Percentiles rank a stretch among this genome's conserved stretches.
Conservation (phyloP, 2,888 invertebrate genomes). For the Incurvaria masculella region DNA sequence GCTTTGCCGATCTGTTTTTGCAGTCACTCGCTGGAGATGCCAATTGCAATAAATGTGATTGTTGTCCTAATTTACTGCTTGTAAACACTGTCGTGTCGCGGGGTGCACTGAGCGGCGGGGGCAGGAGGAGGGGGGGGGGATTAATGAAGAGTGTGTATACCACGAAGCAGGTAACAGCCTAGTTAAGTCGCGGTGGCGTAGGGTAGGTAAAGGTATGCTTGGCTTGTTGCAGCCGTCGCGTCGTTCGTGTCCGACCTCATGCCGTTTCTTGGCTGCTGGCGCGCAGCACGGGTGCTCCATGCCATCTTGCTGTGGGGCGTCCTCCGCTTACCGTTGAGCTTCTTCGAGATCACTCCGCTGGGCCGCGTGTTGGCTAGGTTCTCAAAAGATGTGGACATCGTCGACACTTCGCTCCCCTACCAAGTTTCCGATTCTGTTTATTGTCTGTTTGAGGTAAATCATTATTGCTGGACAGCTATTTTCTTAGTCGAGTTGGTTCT, state of each 20-base stretch:
- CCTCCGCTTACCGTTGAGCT: slow-evolving; percentile 65
- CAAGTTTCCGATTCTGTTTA: slow-evolving; percentile 64
- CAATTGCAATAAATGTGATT: too few species aligned
- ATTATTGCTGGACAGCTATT: slow-evolving; percentile 1
- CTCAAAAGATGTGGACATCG: slow-evolving; percentile 71
- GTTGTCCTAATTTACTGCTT: too few species aligned
- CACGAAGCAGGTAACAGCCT: too few species aligned
- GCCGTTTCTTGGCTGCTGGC: slow-evolving; percentile 66
- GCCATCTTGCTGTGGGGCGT: slow-evolving; percentile 57
- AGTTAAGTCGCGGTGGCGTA: too few species aligned
- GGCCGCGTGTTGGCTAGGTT: slow-evolving; percentile 73
- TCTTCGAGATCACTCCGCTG: slow-evolving; percentile 76
- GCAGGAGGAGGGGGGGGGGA: too few species aligned
- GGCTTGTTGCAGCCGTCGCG: slow-evolving; percentile 64
- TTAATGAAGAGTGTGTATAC: too few species aligned
- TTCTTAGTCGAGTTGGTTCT: too few species aligned
- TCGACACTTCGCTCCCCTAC: slow-evolving; percentile 67
- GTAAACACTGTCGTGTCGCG: too few species aligned
- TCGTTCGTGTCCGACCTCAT: slow-evolving; percentile 66
- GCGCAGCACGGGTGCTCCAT: slow-evolving; percentile 63
- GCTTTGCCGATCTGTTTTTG: too few species aligned
- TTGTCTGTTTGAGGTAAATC: slow-evolving; percentile 70
- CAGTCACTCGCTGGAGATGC: too few species aligned
- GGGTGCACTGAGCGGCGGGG: too few species aligned
- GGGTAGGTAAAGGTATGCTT: slow-evolving; percentile 9